Percentiles rank a stretch among this genome's conserved stretches.
These are phyloP conservation scores for Drosophila virilis DNA, from an alignment of 1,140 invertebrate species.

Conservation along the genomic window DNA sequence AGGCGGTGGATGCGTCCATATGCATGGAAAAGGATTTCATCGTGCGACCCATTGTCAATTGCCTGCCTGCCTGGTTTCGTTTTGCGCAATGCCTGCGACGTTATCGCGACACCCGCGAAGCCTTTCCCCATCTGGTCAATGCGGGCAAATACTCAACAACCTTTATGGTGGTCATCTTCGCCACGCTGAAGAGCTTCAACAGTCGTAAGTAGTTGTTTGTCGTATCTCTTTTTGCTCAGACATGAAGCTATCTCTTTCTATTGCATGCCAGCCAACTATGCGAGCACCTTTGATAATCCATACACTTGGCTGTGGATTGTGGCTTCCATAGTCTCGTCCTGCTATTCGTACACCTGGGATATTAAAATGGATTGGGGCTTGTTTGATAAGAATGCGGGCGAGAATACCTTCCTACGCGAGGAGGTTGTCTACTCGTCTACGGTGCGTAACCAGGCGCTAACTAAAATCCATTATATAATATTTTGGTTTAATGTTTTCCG, in stretches of 20 bases:
- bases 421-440: conserved; percentile 92
- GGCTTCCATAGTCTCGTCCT: conserved; percentile 90
- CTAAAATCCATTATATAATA: not conserved
- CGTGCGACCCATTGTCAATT: conserved; percentile 92
- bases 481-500: not conserved
- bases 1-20: conserved; percentile 86
- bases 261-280: conserved; percentile 86
- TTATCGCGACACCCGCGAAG: conserved; percentile 94
- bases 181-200: conserved; percentile 89
- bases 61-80: conserved; percentile 98
- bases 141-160: conserved; percentile 99
- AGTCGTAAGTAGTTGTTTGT: conserved; percentile 85
- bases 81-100: conserved; percentile 98
- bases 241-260: conserved; percentile 14
- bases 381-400: conserved; percentile 93
- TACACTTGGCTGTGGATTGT: conserved; percentile 93
- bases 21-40: conserved; percentile 88
- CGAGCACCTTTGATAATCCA: conserved; percentile 88
- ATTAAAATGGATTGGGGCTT: conserved; percentile 99
- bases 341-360: conserved; percentile 97
- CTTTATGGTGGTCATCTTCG: conserved; percentile 96
- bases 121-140: conserved; percentile 98
- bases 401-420: conserved; percentile 92
- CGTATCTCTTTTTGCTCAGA: not conserved
- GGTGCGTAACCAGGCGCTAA: conserved; percentile 82